Evolutionary conservation across 2,113 vertebrate genomes (phyloP).

Genomic region (Telmatochromis sp.): DNA sequence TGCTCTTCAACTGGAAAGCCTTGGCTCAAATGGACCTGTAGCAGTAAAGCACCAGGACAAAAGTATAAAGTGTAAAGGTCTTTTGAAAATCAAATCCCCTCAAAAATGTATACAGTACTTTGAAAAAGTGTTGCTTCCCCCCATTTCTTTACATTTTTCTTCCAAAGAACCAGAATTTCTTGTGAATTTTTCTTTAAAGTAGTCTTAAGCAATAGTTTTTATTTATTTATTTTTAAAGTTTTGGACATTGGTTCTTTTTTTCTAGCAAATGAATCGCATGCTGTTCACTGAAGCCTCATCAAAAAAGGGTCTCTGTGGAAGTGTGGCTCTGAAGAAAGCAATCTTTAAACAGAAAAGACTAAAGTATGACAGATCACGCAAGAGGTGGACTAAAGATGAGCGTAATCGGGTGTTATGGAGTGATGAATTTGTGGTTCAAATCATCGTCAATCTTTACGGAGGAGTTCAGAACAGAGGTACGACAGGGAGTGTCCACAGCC

Average conservation of each 20-base stretch:
- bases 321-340: not conserved
- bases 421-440: not conserved
- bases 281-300: not conserved
- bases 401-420: accelerated
- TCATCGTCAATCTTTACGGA: accelerated
- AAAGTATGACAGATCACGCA: not conserved
- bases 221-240: not conserved
- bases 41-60: not conserved
- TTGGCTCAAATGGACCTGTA: not conserved
- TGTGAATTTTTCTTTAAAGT: not conserved
- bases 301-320: not conserved
- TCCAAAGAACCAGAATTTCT: not conserved
- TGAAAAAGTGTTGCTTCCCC: not conserved
- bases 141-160: not conserved
- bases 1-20: not conserved
- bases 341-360: not conserved
- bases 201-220: not conserved
- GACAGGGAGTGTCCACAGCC: not conserved
- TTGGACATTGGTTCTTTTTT: not conserved
- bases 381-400: not conserved
- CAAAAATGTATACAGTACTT: not conserved
- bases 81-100: not conserved
- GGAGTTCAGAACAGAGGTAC: not conserved
- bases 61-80: not conserved
- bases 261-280: not conserved